These are phyloP conservation scores for Dendrolimus houi DNA, from an alignment of 2,888 invertebrate species.

Conservation along the genomic window DNA sequence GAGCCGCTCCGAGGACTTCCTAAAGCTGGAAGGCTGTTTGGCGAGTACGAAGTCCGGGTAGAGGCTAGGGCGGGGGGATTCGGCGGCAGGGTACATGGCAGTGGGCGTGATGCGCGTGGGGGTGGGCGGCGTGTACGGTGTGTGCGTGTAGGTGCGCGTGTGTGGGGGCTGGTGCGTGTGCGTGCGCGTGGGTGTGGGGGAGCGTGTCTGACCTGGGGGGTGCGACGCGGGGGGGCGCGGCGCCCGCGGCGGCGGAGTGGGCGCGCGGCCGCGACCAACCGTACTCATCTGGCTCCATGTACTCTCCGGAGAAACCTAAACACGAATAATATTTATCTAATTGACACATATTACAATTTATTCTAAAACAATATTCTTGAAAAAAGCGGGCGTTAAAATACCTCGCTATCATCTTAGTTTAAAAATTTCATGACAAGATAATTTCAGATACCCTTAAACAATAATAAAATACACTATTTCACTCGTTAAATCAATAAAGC, in stretches of 20 bases:
- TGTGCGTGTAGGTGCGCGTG: slow-evolving; percentile 51
- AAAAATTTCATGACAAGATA: no score
- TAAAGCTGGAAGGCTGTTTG: slow-evolving; percentile 62
- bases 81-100: slow-evolving; percentile 48
- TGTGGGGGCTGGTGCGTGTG: slow-evolving; percentile 20
- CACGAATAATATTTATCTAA: neutral
- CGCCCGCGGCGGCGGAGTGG: slow-evolving; percentile 70
- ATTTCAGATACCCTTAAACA: no score
- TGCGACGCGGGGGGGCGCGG: slow-evolving; percentile 29
- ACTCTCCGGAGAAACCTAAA: slow-evolving; percentile 71
- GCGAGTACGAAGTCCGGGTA: slow-evolving; percentile 66
- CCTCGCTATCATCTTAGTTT: no score
- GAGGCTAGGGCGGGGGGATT: slow-evolving; percentile 59
- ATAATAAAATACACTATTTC: no score
- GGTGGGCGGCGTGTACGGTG: slow-evolving; percentile 20
- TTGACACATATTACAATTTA: neutral
- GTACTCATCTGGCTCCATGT: slow-evolving; percentile 66
- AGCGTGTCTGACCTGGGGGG: slow-evolving; percentile 35
- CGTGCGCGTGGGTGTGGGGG: slow-evolving; percentile 39
- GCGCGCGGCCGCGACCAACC: slow-evolving; percentile 64
- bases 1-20: slow-evolving; percentile 62
- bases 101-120: slow-evolving; percentile 62
- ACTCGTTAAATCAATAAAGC: no score
- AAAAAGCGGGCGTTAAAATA: no score
- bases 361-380: no score